Conservation (phyloP, 1,140 invertebrate genomes). For the Linepithema humile region DNA sequence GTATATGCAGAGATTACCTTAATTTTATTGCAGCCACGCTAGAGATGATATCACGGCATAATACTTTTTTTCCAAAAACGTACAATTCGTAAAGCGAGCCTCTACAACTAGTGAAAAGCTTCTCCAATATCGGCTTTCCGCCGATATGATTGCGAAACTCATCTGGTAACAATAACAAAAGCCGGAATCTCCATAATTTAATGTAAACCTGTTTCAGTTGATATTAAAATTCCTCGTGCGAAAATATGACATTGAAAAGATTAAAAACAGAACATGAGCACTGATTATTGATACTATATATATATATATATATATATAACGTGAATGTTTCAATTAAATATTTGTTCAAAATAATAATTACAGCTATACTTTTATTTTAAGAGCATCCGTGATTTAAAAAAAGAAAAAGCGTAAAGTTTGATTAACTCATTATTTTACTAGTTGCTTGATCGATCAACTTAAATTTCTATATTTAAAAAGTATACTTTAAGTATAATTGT, state of each 20-base stretch:
- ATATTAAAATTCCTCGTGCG: neutral
- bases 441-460: too few species aligned
- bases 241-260: neutral
- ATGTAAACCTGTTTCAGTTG: neutral
- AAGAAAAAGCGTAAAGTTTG: too few species aligned
- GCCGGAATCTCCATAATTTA: neutral
- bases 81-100: neutral
- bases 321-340: too few species aligned
- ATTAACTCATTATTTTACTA: too few species aligned
- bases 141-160: conserved; percentile 39
- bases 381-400: neutral
- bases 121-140: neutral
- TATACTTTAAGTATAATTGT: too few species aligned
- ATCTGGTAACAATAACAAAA: neutral
- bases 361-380: neutral
- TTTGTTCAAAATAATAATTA: too few species aligned
- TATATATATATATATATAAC: too few species aligned
- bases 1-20: conserved; percentile 64
- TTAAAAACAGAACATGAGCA: neutral
- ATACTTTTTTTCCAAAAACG: neutral
- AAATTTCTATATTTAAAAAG: too few species aligned
- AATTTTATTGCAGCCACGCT: conserved; percentile 56
- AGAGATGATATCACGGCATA: conserved; percentile 20
- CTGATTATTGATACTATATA: neutral
- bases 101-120: conserved; percentile 20